A percentile compares a stretch with the other conserved stretches of the same genome.
phyloP scores from a whole-genome alignment of 2,113 vertebrate genomes.

The Pavo muticus region DNA sequence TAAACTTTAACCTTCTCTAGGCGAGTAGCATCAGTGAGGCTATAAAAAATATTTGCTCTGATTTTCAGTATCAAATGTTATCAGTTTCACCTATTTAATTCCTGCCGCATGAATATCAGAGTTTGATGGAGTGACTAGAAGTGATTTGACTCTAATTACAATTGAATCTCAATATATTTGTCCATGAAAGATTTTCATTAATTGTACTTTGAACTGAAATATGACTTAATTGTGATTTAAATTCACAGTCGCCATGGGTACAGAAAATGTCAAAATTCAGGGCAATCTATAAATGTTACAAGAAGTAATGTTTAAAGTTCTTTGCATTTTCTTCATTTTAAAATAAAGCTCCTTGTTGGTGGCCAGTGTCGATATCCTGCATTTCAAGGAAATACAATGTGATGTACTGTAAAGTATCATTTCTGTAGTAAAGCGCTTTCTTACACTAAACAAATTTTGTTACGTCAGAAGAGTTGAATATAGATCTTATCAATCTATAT shows the following conservation, averaged over 20 bases:
- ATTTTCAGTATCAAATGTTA: neutral
- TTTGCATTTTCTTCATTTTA: slow-evolving; percentile 65
- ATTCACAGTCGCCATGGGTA: neutral
- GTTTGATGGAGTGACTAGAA: neutral
- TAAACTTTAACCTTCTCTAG: neutral
- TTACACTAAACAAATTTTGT: neutral
- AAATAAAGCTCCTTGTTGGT: neutral
- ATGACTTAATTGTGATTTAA: neutral
- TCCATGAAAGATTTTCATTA: neutral
- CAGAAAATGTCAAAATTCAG: neutral
- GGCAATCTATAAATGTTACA: neutral
- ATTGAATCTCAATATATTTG: neutral
- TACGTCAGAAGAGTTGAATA: neutral
- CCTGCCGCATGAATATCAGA: neutral
- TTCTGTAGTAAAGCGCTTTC: neutral
- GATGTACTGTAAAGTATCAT: neutral
- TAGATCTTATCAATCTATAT: neutral
- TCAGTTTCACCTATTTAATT: neutral
- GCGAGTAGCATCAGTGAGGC: neutral
- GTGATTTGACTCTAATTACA: neutral
- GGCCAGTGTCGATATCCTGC: neutral
- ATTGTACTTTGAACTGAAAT: neutral
- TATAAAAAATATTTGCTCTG: neutral
- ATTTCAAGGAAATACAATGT: neutral
- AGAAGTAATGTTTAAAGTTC: slow-evolving; percentile 24